phyloP scores from a whole-genome alignment of 2,797 vertebrate genomes.

The Pampus argenteus region DNA sequence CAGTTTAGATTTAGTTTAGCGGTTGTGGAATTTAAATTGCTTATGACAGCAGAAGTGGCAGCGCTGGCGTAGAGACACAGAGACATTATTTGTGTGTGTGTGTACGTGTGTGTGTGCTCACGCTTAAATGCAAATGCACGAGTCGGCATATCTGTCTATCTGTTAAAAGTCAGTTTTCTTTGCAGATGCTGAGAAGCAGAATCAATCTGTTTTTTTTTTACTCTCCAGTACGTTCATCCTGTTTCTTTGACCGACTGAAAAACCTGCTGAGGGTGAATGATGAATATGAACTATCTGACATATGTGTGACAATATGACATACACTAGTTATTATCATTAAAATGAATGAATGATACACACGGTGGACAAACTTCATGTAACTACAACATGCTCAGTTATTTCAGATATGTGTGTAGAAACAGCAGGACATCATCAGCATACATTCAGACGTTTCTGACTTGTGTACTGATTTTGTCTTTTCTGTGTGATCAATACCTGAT shows the following conservation, averaged over 20 bases:
- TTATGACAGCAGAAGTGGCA: conserved; percentile 72
- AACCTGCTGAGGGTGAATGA: conserved; percentile 29
- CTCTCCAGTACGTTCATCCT: neutral
- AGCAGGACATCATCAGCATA: no score
- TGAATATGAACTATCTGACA: conserved; percentile 47
- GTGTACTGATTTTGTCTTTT: no score
- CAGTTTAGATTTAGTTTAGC: conserved; percentile 58
- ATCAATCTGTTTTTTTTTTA: neutral
- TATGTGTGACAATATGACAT: no score
- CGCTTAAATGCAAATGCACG: conserved; percentile 36
- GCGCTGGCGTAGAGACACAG: conserved; percentile 23
- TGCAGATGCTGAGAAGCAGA: conserved; percentile 33
- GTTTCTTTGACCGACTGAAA: conserved; percentile 17
- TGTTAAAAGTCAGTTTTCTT: conserved; percentile 61
- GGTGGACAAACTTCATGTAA: no score
- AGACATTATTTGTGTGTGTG: neutral
- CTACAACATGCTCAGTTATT: no score
- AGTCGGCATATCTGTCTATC: conserved; percentile 44
- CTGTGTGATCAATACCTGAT: no score
- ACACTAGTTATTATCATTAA: no score
- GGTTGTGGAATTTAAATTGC: conserved; percentile 58
- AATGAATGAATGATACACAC: no score
- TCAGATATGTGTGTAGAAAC: no score
- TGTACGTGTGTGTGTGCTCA: conserved; percentile 1
- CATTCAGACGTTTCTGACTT: no score